Conservation (phyloP, 2,113 vertebrate species). For the Bombycilla garrulus region DNA sequence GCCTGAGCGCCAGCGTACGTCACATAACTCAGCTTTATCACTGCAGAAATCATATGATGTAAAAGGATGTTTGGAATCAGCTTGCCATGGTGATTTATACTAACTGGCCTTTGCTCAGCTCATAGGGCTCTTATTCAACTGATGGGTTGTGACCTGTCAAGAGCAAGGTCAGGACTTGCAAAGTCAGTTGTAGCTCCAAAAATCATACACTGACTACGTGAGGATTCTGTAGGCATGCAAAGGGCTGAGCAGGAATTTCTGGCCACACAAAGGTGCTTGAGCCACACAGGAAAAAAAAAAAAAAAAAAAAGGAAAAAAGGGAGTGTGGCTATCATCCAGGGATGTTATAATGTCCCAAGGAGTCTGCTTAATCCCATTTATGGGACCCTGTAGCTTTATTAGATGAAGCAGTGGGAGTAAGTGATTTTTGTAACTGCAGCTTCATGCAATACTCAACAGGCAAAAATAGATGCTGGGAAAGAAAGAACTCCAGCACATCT, state of each 20-base stretch:
- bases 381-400: slow-evolving; percentile 9
- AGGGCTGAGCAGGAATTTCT: background rate
- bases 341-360: background rate
- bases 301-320: background rate
- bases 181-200: background rate
- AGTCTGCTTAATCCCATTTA: slow-evolving; percentile 3
- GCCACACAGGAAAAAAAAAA: background rate
- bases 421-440: background rate
- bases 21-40: slow-evolving; percentile 44
- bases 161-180: background rate
- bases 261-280: background rate
- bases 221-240: background rate
- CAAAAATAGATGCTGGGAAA: background rate
- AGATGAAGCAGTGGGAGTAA: background rate
- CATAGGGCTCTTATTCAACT: background rate
- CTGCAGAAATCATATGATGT: slow-evolving; percentile 8
- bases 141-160: slow-evolving; percentile 34
- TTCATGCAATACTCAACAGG: background rate
- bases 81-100: slow-evolving; percentile 49
- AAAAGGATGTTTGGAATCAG: slow-evolving; percentile 8
- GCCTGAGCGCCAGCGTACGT: background rate
- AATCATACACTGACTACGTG: background rate
- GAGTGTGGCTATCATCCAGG: background rate
- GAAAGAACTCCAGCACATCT: background rate
- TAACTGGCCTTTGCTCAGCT: background rate